Evolutionary conservation across 2,797 vertebrate species (phyloP).

Genomic region (Prunella strophiata): DNA sequence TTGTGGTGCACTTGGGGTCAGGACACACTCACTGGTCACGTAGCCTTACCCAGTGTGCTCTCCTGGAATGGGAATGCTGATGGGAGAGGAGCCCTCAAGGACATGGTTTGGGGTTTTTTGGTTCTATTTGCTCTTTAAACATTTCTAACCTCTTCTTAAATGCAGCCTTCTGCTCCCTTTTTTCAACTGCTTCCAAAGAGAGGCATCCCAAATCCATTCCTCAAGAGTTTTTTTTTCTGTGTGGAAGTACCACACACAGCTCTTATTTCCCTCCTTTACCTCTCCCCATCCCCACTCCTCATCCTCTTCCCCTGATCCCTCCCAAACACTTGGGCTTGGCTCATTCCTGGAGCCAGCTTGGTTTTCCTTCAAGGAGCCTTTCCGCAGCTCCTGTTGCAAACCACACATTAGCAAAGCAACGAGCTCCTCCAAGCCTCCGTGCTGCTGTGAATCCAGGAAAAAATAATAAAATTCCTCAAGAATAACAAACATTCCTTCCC

Average conservation of each 20-base stretch:
- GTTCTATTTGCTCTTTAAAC: slow-evolving; percentile 30
- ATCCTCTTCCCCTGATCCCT: not conserved
- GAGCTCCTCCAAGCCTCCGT: not conserved
- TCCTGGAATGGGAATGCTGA: not conserved
- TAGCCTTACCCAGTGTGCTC: slow-evolving; percentile 27
- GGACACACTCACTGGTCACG: slow-evolving; percentile 34
- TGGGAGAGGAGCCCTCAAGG: slow-evolving; percentile 15
- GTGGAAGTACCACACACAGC: slow-evolving; percentile 63
- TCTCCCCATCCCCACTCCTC: slow-evolving; percentile 7
- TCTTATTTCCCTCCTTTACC: slow-evolving; percentile 34
- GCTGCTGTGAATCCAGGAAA: not conserved
- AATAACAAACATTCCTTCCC: not conserved
- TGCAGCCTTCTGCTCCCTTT: not conserved
- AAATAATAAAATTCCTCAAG: not conserved
- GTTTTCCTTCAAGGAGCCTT: slow-evolving; percentile 55
- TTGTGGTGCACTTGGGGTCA: slow-evolving; percentile 50
- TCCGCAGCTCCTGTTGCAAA: slow-evolving; percentile 43
- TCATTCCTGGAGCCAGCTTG: not conserved
- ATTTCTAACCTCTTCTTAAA: slow-evolving; percentile 42
- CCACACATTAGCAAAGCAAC: slow-evolving; percentile 59
- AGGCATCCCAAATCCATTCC: slow-evolving; percentile 1
- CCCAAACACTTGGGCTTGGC: slow-evolving; percentile 63
- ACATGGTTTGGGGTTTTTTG: not conserved
- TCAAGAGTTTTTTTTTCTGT: not conserved
- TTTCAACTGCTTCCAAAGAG: slow-evolving; percentile 33